A percentile compares a stretch with the other conserved stretches of the same genome.
phyloP scores from a whole-genome alignment of 2,113 vertebrate species.

The Ellobius talpinus region DNA sequence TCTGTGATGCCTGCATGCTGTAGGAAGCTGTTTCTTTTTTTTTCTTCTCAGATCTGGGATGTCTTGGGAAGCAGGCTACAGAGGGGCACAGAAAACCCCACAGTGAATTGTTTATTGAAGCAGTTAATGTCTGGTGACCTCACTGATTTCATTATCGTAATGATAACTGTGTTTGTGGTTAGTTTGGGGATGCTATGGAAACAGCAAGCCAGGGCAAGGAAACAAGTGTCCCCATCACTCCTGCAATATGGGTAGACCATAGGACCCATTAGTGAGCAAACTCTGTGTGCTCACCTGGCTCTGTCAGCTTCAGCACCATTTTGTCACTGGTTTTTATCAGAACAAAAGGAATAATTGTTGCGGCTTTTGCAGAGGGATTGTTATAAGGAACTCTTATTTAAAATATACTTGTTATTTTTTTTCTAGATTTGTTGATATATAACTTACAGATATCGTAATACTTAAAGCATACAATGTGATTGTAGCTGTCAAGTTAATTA shows the following conservation, averaged over 20 bases:
- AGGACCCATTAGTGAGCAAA: background rate
- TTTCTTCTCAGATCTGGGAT: constrained; percentile 13
- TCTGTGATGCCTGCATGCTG: background rate
- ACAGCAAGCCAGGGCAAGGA: background rate
- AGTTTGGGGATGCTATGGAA: background rate
- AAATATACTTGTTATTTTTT: background rate
- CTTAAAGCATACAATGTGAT: background rate
- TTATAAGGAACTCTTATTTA: constrained; percentile 11
- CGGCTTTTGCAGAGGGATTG: constrained; percentile 25
- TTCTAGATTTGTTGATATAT: background rate
- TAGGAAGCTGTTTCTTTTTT: constrained; percentile 15
- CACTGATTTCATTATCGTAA: background rate
- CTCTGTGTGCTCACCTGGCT: background rate
- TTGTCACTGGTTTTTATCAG: background rate
- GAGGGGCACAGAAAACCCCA: background rate
- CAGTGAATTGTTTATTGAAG: constrained; percentile 7
- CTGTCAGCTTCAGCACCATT: background rate
- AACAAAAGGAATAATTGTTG: constrained; percentile 27
- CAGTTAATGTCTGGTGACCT: background rate
- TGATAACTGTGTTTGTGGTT: background rate
- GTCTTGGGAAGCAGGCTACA: background rate
- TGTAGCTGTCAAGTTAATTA: background rate
- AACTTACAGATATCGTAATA: background rate
- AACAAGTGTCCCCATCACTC: background rate
- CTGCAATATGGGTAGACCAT: background rate